Evolutionary conservation across 2,888 invertebrate species (phyloP), one percentile per base, ranked within the genome.

Genomic region (Neria commutata): DNA sequence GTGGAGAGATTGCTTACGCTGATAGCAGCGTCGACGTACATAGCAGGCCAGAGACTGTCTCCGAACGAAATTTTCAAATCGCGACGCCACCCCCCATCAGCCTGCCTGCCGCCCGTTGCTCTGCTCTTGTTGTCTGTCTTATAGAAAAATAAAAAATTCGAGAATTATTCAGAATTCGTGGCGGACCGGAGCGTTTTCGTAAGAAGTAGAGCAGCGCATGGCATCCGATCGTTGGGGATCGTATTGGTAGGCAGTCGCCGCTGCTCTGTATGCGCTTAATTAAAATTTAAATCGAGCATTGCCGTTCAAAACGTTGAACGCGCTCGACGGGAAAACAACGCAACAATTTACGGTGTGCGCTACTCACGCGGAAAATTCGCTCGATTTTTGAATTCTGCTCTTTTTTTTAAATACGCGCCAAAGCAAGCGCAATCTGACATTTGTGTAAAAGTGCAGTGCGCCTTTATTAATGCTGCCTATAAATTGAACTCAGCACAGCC

Each of bases 281-380:
- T 72, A 67, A 68, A 72, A 65, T 62, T 62, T 60, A 70, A 66
- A 66, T 66, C 56, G 61, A 46, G 61, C 65, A 65, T 67, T 57
- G 55, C 68, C 68, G 64, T 72, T 77, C 65, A 73, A 73, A 71
- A 66, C 67, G 68, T 65, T 60, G 67, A 70, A 61, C 66, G 57
- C 67, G 67, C 63, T 69, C 67, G 68, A 53, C 65, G 70, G 52
- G 72, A 64, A 62, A 67, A 60, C 25, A 52, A 52, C 37, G n/a
- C 8, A 4, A 37, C 3, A 29, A n/a, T 24, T 50, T 6, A 11
- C 49, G 60, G 48, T 57, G 26, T 37, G 10, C 54, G 67, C 64
- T 54, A 51, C 51, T 29, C 29, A 47, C 42, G 56, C 33, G 46
- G 29, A 49, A 56, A 42, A 52, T 24, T n/a, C n/a, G n/a, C n/a